These are phyloP conservation scores for Lasioglossum villosulum DNA, from an alignment of 2,888 invertebrate species.

Conservation along the genomic window DNA sequence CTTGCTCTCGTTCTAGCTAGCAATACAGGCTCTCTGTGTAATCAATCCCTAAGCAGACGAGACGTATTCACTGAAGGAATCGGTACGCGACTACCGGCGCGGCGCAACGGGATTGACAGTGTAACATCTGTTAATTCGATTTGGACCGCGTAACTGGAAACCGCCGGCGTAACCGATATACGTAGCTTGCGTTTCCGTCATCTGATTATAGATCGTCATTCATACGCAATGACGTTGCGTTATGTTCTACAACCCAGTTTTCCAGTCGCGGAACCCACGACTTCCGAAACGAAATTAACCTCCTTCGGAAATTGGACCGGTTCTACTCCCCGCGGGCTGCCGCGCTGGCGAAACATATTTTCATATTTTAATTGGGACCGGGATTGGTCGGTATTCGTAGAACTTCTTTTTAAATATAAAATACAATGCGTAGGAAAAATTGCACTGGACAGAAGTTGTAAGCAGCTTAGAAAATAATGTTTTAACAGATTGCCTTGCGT, in stretches of 20 bases:
- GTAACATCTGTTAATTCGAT: slow-evolving; percentile 40
- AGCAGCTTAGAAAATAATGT: not conserved
- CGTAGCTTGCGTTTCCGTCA: slow-evolving; percentile 7
- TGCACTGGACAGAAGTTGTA: not conserved
- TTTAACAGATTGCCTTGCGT: not conserved
- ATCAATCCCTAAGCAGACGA: slow-evolving; percentile 39
- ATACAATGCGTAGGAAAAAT: not conserved
- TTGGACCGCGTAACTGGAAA: slow-evolving; percentile 33
- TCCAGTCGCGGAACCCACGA: not conserved
- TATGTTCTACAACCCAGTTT: not conserved
- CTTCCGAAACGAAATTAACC: not conserved
- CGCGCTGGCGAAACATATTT: not conserved
- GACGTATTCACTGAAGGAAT: slow-evolving; percentile 53
- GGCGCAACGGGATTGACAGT: slow-evolving; percentile 34
- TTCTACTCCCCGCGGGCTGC: not conserved
- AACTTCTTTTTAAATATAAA: not conserved
- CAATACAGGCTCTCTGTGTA: slow-evolving; percentile 31
- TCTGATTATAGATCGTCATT: slow-evolving; percentile 7
- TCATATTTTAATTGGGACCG: not conserved
- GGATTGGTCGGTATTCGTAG: not conserved
- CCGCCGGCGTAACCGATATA: slow-evolving; percentile 12
- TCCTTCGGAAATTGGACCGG: not conserved
- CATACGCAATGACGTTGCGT: not conserved
- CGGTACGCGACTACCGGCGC: slow-evolving; percentile 23
- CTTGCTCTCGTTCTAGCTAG: slow-evolving; percentile 50